These are phyloP conservation scores for Emmelina monodactyla DNA, from an alignment of 2,888 invertebrate species.

Conservation along the genomic window DNA sequence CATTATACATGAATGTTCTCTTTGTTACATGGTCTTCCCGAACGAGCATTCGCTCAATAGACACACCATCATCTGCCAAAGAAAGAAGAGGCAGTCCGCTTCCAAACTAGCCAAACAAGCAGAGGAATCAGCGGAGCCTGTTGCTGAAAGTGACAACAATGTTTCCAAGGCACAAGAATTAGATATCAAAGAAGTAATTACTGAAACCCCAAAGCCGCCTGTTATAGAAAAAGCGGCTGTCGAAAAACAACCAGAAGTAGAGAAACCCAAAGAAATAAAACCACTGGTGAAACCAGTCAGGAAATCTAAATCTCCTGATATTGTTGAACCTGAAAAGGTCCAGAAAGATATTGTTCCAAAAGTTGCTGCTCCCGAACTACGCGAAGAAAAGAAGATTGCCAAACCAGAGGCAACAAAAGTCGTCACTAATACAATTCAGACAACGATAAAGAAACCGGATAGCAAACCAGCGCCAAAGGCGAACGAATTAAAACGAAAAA, in stretches of 20 bases:
- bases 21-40: conserved; percentile 62
- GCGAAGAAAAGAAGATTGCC: conserved; percentile 4
- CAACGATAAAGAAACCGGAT: background rate
- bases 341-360: conserved; percentile 5
- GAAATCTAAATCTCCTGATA: conserved; percentile 8
- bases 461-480: background rate
- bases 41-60: conserved; percentile 58
- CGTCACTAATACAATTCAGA: background rate
- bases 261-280: conserved; percentile 9
- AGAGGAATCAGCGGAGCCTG: conserved; percentile 16
- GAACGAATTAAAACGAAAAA: conserved; percentile 29
- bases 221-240: background rate
- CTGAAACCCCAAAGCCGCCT: conserved; percentile 15
- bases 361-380: background rate
- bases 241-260: background rate
- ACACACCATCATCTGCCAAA: conserved; percentile 44
- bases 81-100: conserved; percentile 45
- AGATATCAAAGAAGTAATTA: conserved; percentile 4
- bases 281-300: conserved; percentile 14
- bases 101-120: conserved; percentile 25
- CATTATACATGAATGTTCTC: conserved; percentile 59
- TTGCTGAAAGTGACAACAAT: conserved; percentile 11
- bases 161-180: conserved; percentile 14
- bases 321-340: background rate
- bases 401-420: conserved; percentile 12